A percentile compares a stretch with the other conserved stretches of the same genome.
Evolutionary conservation across 23 tunicate genomes (phyloP).

Genomic region (Trididemnum miniatum): DNA sequence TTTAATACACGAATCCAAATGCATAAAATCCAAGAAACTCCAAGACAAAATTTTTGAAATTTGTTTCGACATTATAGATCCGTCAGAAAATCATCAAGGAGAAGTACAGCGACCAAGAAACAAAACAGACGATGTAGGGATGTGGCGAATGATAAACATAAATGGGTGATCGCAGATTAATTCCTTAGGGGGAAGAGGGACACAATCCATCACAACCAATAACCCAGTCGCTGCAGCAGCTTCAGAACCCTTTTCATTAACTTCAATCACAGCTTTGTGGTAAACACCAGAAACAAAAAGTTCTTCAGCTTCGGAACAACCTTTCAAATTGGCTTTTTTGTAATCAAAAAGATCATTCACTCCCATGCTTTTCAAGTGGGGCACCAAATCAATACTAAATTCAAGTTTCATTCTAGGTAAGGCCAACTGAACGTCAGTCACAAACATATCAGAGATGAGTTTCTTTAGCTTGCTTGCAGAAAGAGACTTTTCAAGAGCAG

Average conservation of each 20-base stretch:
- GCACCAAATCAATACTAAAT: slow-evolving; percentile 22
- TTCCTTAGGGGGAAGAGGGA: slow-evolving; percentile 9
- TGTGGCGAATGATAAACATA: slow-evolving; percentile 64
- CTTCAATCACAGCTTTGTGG: slow-evolving; percentile 83
- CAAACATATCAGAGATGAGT: background rate
- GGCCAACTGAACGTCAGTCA: slow-evolving; percentile 19
- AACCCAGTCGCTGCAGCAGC: slow-evolving; percentile 86
- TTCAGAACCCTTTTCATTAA: slow-evolving; percentile 85
- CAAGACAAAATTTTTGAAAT: too few relatives aligned
- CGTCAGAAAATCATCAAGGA: too few relatives aligned
- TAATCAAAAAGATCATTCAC: slow-evolving; percentile 45
- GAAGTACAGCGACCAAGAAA: slow-evolving; percentile 49
- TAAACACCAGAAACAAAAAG: slow-evolving; percentile 47
- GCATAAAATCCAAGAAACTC: too few relatives aligned
- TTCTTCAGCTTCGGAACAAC: slow-evolving; percentile 25
- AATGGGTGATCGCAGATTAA: slow-evolving; percentile 83
- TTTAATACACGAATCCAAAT: too few relatives aligned
- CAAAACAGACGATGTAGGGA: slow-evolving; percentile 54
- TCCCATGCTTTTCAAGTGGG: slow-evolving; percentile 42
- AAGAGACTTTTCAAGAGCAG: slow-evolving; percentile 14
- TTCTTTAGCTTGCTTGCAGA: background rate
- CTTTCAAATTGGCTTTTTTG: slow-evolving; percentile 36
- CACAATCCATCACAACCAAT: slow-evolving; percentile 5
- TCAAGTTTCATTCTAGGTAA: slow-evolving; percentile 81
- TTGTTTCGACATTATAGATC: too few relatives aligned